Evolutionary conservation across 1,140 invertebrate species (phyloP), one percentile per base, ranked within the genome.

Genomic region (Lucilia cuprina): DNA sequence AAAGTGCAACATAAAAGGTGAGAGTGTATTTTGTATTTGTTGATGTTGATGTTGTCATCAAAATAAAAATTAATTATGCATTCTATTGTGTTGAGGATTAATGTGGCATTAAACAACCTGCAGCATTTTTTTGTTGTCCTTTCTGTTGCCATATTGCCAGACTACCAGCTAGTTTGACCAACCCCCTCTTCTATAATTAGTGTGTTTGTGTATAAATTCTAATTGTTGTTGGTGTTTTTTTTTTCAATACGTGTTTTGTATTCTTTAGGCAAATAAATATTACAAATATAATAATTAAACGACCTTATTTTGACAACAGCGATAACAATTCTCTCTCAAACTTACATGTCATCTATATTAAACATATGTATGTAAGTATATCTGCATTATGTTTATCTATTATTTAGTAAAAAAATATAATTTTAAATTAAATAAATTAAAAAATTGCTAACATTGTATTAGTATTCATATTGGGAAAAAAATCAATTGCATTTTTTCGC

Each of bases 61-160:
- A 90, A 90, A 90, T 89, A 90, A 90, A 90, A 90, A 90, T 90
- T 90, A 90, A 90, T 90, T 90, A 90, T 90, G 89, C 89, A 90
- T 90, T 90, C 88, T 89, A 90, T 90, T 87, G 85, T 87, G 85
- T 85, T 82, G 49, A 65, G 77, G 82, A 83, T 85, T 83, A 74
- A 83, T 70, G 80, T 75, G 70, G 30, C 30, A 83, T 82, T 82
- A 82, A 82, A 82, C 77, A 80, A 80, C 77, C 77, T 49, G n/a
- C 41, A 80, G 9, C 19, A 21, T 80, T 78, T 78, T 41, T 78
- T 60, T 60, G 5, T 60, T 60, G 14, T 60, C 14, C 5, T 17
- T 60, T 17, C 8, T 60, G 55, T 70, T 21, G 65, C 8, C 65
- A 70, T 70, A n/a, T 70, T 21, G 65, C 65, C 65, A 70, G 19